These are phyloP conservation scores for Pseudotriccus pelzelni DNA, from an alignment of 2,797 vertebrate species.

Conservation along the genomic window DNA sequence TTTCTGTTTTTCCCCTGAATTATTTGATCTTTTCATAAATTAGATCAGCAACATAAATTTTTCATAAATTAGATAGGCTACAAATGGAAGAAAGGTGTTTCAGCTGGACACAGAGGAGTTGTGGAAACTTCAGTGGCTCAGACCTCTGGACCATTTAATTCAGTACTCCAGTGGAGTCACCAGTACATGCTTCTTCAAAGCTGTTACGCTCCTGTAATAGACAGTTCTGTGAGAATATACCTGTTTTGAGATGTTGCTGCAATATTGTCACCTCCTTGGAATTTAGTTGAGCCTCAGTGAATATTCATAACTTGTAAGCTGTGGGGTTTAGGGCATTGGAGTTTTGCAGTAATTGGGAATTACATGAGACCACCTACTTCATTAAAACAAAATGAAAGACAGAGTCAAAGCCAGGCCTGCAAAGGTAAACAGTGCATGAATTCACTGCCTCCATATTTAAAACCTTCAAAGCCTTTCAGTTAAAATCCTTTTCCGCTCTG, in stretches of 20 bases:
- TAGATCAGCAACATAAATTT: not conserved
- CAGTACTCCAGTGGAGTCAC: not conserved
- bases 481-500: slow-evolving; percentile 69
- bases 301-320: slow-evolving; percentile 18
- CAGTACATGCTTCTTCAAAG: not conserved
- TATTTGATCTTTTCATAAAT: not conserved
- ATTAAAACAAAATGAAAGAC: slow-evolving; percentile 59
- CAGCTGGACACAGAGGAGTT: not conserved
- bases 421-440: slow-evolving; percentile 66
- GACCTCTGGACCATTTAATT: not conserved
- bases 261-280: not conserved
- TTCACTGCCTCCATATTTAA: slow-evolving; percentile 59
- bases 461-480: slow-evolving; percentile 63
- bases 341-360: slow-evolving; percentile 38
- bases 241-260: not conserved
- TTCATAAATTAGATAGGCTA: not conserved
- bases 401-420: slow-evolving; percentile 55
- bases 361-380: slow-evolving; percentile 62
- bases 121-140: not conserved
- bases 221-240: not conserved
- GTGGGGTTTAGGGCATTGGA: not conserved
- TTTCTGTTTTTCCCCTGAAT: not conserved
- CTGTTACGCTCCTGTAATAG: not conserved
- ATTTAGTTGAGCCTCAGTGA: not conserved
- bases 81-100: not conserved